Percentiles rank a stretch among this genome's conserved stretches.
phyloP scores from a whole-genome alignment of 2,888 invertebrate species.

The Hydrotaea cyrtoneurina region DNA sequence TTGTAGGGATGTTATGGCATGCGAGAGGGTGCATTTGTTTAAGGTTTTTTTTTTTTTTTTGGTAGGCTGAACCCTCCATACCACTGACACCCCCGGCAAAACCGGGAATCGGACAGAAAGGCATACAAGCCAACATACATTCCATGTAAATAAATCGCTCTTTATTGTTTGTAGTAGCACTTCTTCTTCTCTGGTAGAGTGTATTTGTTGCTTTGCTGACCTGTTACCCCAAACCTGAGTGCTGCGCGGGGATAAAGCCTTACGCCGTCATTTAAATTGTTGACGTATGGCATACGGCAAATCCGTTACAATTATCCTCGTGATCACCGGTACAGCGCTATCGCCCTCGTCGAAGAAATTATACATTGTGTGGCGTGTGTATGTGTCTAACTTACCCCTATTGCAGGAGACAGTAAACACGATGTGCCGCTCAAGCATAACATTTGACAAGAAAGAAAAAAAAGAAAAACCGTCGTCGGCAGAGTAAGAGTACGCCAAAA shows the following conservation, averaged over 20 bases:
- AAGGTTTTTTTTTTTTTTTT: neutral
- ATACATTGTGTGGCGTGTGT: neutral
- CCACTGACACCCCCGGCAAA: neutral
- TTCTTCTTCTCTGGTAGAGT: neutral
- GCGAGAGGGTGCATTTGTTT: neutral
- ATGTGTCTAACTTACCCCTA: constrained; percentile 64
- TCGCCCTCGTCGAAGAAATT: constrained; percentile 1
- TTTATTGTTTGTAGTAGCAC: neutral
- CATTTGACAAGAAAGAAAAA: constrained; percentile 46
- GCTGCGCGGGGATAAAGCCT: constrained; percentile 9
- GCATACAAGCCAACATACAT: neutral
- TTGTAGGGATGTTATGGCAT: neutral
- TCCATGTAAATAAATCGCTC: constrained; percentile 36
- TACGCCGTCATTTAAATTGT: constrained; percentile 53
- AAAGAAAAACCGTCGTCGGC: neutral
- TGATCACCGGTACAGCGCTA: neutral
- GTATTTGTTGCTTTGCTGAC: constrained; percentile 50
- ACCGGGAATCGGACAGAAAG: neutral
- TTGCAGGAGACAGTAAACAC: constrained; percentile 27
- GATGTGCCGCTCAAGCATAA: constrained; percentile 57
- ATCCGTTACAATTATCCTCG: constrained; percentile 73
- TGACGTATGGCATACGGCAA: constrained; percentile 75
- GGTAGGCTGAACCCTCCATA: neutral
- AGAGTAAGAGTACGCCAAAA: constrained; percentile 34
- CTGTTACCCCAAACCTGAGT: constrained; percentile 45